Percentiles rank a stretch among this genome's conserved stretches.
These are phyloP conservation scores for Genyomyrus donnyi DNA, from an alignment of 2,113 vertebrate species.

Conservation along the genomic window DNA sequence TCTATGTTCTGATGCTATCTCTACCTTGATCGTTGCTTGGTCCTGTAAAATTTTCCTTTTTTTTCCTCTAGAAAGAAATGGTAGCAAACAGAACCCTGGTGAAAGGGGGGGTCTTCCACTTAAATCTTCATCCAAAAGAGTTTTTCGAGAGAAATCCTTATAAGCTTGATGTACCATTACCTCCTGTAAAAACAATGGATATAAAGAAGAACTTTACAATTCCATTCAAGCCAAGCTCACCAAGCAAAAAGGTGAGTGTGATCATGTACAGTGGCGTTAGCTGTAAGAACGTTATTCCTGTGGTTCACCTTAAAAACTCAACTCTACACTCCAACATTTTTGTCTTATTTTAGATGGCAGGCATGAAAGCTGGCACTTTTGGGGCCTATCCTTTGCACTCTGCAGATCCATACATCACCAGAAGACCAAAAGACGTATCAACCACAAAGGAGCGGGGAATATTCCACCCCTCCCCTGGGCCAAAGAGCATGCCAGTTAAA, in stretches of 20 bases:
- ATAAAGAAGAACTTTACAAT: constrained; percentile 26
- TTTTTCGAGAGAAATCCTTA: constrained; percentile 79
- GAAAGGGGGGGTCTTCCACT: constrained; percentile 69
- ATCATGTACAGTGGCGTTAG: background rate
- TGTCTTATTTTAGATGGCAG: constrained; percentile 52
- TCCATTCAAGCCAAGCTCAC: constrained; percentile 77
- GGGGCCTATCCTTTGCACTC: constrained; percentile 65
- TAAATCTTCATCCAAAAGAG: constrained; percentile 69
- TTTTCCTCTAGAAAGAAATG: constrained; percentile 52
- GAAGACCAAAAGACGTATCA: constrained; percentile 23
- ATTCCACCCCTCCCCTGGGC: constrained; percentile 61
- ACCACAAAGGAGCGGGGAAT: constrained; percentile 41
- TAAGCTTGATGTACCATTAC: constrained; percentile 52
- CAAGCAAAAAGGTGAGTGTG: constrained; percentile 67
- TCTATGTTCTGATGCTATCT: background rate
- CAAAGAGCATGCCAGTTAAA: constrained; percentile 64
- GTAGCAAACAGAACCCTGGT: constrained; percentile 56
- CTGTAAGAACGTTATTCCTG: background rate
- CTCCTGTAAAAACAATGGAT: constrained; percentile 49
- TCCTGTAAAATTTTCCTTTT: constrained; percentile 24
- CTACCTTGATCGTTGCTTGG: background rate
- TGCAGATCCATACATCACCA: constrained; percentile 48
- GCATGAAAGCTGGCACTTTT: constrained; percentile 80
- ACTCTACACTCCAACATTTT: background rate
- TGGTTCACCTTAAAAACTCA: background rate